Evolutionary conservation across 1,140 invertebrate species (phyloP), one percentile per base, ranked within the genome.

Genomic region (Rhyacophila brunnea): DNA sequence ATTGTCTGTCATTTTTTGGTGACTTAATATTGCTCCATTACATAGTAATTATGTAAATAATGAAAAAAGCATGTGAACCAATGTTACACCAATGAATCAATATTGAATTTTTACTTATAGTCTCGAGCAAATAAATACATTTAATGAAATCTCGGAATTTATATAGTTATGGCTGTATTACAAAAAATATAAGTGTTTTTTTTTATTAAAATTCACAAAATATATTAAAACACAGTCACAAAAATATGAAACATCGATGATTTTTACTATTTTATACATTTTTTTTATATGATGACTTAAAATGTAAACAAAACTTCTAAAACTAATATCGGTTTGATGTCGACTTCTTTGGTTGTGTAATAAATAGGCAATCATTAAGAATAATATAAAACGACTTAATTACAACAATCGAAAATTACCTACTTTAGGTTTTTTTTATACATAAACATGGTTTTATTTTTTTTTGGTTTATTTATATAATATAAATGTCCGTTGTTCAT

Each of bases 151-250:
- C n/a, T n/a, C 23, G 23, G 23, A 28, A 28, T 28, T 28, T 9
- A 28, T 28, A 28, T 3, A 28, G 3, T 9, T 28, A 28, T 28
- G 23, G 4, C 23, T 28, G 3, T 28, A 9, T 28, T 3, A 5
- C 23, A 28, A 9, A 28, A 28, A 28, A 5, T 3, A 28, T 5
- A 9, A 5, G 23, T 28, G 3, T 5, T 28, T 28, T 28, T 28
- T 28, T 28, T 28, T 28, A 28, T 28, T 5, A 9, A 28, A 28
- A 28, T 28, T 20, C 15, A 44, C 35, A 48, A 45, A 56, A 48
- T 35, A 48, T 18, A 38, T 32, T 23, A 15, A 15, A 56, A 56
- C 53, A 47, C 53, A 56, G 47, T 56, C 46, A 43, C 35, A 43
- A 23, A 44, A 46, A 54, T 28, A 15, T 15, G 15, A 45, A 45